phyloP scores from a whole-genome alignment of 2,113 vertebrate species.

The Galemys pyrenaicus region DNA sequence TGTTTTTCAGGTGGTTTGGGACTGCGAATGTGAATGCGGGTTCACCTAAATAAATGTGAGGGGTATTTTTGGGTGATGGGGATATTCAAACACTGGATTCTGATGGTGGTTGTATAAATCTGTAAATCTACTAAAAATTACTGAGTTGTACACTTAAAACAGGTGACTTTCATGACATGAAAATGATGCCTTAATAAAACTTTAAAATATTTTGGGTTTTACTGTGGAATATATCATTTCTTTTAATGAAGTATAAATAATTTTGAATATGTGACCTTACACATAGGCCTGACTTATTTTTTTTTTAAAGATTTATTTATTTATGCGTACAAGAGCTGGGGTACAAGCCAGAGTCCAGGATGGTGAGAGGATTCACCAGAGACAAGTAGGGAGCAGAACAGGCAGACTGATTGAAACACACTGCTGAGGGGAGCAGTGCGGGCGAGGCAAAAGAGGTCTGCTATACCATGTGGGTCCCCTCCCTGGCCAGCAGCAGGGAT shows the following conservation, averaged over 20 bases:
- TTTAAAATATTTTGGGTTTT: background rate
- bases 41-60: background rate
- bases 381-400: too few relatives aligned
- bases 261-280: background rate
- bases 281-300: background rate
- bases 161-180: background rate
- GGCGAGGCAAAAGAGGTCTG: too few relatives aligned
- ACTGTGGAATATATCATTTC: background rate
- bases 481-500: too few relatives aligned
- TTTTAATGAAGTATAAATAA: background rate
- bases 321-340: too few relatives aligned
- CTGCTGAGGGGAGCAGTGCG: too few relatives aligned
- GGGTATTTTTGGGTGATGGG: background rate
- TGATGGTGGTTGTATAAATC: background rate
- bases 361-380: too few relatives aligned
- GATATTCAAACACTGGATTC: background rate
- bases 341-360: too few relatives aligned
- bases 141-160: background rate
- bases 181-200: background rate
- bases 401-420: too few relatives aligned
- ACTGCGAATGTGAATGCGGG: rapidly evolving
- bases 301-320: too few relatives aligned
- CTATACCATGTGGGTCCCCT: too few relatives aligned
- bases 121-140: background rate
- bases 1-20: background rate